Evolutionary conservation across 2,888 invertebrate species (phyloP).

Genomic region (Alcis repandata): DNA sequence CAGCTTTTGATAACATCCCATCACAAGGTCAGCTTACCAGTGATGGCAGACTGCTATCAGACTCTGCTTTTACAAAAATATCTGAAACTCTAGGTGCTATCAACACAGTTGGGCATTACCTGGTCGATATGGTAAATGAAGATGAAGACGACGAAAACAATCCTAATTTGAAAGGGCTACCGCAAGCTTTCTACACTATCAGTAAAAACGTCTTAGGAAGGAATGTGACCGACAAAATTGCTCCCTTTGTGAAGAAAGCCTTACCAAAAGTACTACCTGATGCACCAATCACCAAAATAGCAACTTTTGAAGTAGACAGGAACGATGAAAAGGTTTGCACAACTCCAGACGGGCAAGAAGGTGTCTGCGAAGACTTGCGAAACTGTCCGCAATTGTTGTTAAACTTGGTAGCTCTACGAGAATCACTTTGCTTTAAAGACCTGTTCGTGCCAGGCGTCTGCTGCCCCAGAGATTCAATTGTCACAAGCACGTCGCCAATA

Average conservation of each 20-base stretch:
- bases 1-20: conserved; percentile 52
- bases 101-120: conserved; percentile 94
- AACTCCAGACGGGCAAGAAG: conserved; percentile 92
- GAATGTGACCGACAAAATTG: conserved; percentile 93
- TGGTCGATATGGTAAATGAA: conserved; percentile 91
- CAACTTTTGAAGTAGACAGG: conserved; percentile 72
- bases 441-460: conserved; percentile 97
- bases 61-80: conserved; percentile 87
- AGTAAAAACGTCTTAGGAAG: conserved; percentile 91
- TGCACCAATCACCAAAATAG: conserved; percentile 77
- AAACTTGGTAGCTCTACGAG: conserved; percentile 92
- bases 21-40: conserved; percentile 57
- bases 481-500: conserved; percentile 61
- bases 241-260: conserved; percentile 88
- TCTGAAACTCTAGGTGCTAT: conserved; percentile 91
- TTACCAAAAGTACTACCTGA: conserved; percentile 77
- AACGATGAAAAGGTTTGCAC: conserved; percentile 90
- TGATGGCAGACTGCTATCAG: conserved; percentile 86
- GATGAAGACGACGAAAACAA: conserved; percentile 77
- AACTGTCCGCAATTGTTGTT: conserved; percentile 94
- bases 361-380: conserved; percentile 95
- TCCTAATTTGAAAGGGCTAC: conserved; percentile 82
- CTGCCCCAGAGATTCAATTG: conserved; percentile 89
- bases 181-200: conserved; percentile 92
- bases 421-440: conserved; percentile 96